Conservation (phyloP, 2,888 invertebrate genomes). For the Saturnia pavonia region DNA sequence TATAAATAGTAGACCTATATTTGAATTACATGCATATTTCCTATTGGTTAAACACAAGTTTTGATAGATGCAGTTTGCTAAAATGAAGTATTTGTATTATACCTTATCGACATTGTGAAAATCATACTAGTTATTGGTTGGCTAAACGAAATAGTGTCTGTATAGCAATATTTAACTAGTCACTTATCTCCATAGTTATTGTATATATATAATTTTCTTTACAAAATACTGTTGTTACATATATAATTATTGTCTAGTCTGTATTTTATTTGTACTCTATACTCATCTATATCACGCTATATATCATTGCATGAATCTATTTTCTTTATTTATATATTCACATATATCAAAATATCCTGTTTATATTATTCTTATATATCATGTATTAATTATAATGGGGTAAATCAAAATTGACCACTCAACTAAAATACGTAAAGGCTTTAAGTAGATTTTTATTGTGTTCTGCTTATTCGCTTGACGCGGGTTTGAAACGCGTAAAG, state of each 20-base stretch:
- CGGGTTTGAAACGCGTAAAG: not conserved
- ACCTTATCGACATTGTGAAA: not conserved
- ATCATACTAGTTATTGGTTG: not conserved
- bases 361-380: not conserved
- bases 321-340: constrained; percentile 2
- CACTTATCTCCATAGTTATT: not conserved
- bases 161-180: constrained; percentile 6
- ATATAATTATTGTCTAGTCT: not conserved
- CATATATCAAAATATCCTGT: not conserved
- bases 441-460: constrained; percentile 6
- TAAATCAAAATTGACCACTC: not conserved
- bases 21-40: too few relatives aligned
- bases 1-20: too few relatives aligned
- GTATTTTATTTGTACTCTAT: not conserved
- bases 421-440: not conserved
- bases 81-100: not conserved
- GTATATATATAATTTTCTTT: not conserved
- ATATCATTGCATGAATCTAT: not conserved
- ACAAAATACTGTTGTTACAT: not conserved
- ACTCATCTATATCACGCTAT: not conserved
- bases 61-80: not conserved
- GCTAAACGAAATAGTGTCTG: not conserved
- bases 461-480: not conserved
- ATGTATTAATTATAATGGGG: not conserved
- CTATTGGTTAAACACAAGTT: not conserved